phyloP scores from a whole-genome alignment of 2,797 vertebrate genomes.

The Benthosema pterotum region DNA sequence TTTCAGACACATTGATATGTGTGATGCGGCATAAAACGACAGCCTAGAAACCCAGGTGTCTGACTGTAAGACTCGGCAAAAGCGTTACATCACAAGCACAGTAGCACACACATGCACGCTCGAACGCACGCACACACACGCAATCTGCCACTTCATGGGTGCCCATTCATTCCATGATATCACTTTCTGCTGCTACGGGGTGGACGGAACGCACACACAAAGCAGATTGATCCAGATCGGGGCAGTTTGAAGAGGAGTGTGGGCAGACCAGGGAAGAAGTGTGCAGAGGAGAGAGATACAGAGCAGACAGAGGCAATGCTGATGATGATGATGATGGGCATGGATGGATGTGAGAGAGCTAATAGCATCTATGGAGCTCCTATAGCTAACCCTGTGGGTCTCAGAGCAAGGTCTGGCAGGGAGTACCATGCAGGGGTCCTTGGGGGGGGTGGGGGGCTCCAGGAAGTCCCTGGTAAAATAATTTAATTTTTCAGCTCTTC shows the following conservation, averaged over 20 bases:
- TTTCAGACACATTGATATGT: constrained; percentile 52
- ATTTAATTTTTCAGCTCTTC: too few species aligned
- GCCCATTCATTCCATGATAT: constrained; percentile 38
- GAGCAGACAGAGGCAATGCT: not conserved
- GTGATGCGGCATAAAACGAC: constrained; percentile 61
- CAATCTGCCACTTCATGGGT: constrained; percentile 34
- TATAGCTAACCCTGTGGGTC: constrained; percentile 9
- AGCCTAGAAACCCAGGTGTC: constrained; percentile 21
- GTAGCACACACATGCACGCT: constrained; percentile 5
- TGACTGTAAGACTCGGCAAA: constrained; percentile 14
- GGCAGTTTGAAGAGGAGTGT: constrained; percentile 67
- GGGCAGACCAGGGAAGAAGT: constrained; percentile 30
- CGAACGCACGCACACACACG: constrained; percentile 1
- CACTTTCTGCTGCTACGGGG: constrained; percentile 39
- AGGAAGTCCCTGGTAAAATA: too few species aligned
- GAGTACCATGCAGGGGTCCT: not conserved
- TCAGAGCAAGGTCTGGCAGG: constrained; percentile 8
- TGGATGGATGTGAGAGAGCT: constrained; percentile 22
- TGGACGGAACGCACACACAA: constrained; percentile 54
- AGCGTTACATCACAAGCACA: constrained; percentile 4
- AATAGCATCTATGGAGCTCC: constrained; percentile 25
- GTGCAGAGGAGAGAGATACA: not conserved
- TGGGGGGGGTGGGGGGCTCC: too few species aligned
- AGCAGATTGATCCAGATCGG: constrained; percentile 79
- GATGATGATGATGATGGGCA: too few species aligned